A percentile compares a stretch with the other conserved stretches of the same genome.
These are phyloP conservation scores for Protaetia brevitarsis DNA, from an alignment of 1,140 invertebrate genomes.

Conservation along the genomic window DNA sequence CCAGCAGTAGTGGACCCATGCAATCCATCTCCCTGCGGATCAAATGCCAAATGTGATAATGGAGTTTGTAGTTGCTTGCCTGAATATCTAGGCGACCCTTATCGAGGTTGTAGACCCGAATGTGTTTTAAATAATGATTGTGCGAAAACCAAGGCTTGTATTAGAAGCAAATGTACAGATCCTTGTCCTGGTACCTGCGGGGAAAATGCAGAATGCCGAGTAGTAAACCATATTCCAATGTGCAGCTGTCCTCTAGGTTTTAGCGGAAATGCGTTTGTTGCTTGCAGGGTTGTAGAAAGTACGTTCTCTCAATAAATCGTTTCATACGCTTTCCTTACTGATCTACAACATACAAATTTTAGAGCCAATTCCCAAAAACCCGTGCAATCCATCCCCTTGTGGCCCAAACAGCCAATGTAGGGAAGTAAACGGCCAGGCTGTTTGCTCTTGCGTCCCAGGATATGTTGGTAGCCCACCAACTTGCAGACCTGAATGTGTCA, in stretches of 20 bases:
- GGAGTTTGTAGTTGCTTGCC: slow-evolving; percentile 62
- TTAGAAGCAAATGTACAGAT: slow-evolving; percentile 65
- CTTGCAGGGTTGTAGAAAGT: slow-evolving; percentile 50
- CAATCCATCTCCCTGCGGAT: slow-evolving; percentile 73
- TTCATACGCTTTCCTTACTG: background rate
- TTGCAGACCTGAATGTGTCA: slow-evolving; percentile 66
- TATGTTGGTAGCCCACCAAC: slow-evolving; percentile 66
- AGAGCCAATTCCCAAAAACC: slow-evolving; percentile 54
- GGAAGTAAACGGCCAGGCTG: slow-evolving; percentile 59
- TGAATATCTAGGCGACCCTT: slow-evolving; percentile 65
- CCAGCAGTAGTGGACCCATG: slow-evolving; percentile 54
- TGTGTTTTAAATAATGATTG: slow-evolving; percentile 73
- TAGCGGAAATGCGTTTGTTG: slow-evolving; percentile 67
- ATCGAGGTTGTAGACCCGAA: slow-evolving; percentile 61
- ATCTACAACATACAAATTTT: slow-evolving; percentile 39
- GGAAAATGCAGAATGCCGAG: slow-evolving; percentile 66
- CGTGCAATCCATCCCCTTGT: slow-evolving; percentile 66
- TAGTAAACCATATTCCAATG: slow-evolving; percentile 71
- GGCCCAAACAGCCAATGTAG: slow-evolving; percentile 69
- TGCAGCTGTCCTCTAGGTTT: slow-evolving; percentile 67
- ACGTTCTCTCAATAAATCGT: slow-evolving; percentile 36
- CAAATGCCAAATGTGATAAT: slow-evolving; percentile 71
- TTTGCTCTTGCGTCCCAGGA: slow-evolving; percentile 65
- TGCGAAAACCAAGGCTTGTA: slow-evolving; percentile 66
- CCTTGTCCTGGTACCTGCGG: slow-evolving; percentile 72